Percentiles rank a stretch among this genome's conserved stretches.
phyloP scores from a whole-genome alignment of 2,888 invertebrate genomes.

The Tridacna crocea region DNA sequence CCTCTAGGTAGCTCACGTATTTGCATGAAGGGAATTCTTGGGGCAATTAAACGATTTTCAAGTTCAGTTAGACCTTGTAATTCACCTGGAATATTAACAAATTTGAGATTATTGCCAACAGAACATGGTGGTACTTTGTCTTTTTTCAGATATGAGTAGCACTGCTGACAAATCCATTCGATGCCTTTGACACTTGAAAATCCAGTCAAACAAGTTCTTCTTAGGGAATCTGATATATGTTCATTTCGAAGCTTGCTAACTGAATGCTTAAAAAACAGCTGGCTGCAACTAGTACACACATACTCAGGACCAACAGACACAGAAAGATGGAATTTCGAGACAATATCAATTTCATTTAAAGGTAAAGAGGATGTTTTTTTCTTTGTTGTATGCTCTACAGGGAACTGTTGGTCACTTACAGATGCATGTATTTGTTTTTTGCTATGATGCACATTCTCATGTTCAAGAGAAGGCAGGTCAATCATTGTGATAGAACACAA shows the following conservation, averaged over 20 bases:
- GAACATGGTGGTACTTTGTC: conserved; percentile 43
- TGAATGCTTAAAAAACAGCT: conserved; percentile 34
- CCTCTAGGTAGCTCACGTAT: conserved; percentile 74
- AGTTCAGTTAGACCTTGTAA: conserved; percentile 51
- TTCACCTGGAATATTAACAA: conserved; percentile 35
- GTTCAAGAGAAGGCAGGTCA: background rate
- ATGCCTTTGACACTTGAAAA: conserved; percentile 11
- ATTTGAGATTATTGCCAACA: conserved; percentile 43
- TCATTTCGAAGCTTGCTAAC: background rate
- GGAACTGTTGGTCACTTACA: background rate
- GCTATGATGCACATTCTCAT: background rate
- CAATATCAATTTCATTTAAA: conserved; percentile 9
- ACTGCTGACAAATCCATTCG: conserved; percentile 35
- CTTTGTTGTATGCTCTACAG: background rate
- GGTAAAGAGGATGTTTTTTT: background rate
- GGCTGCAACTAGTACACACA: conserved; percentile 27
- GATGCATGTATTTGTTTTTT: background rate
- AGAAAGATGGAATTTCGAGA: conserved; percentile 14
- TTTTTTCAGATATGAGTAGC: conserved; percentile 28
- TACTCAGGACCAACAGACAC: conserved; percentile 30
- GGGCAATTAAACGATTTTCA: conserved; percentile 81
- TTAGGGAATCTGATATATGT: background rate
- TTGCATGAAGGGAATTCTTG: conserved; percentile 81
- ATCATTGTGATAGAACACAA: background rate
- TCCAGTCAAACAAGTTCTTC: background rate